These are phyloP conservation scores for Tanypteryx hageni DNA, from an alignment of 2,888 invertebrate species.

Conservation along the genomic window DNA sequence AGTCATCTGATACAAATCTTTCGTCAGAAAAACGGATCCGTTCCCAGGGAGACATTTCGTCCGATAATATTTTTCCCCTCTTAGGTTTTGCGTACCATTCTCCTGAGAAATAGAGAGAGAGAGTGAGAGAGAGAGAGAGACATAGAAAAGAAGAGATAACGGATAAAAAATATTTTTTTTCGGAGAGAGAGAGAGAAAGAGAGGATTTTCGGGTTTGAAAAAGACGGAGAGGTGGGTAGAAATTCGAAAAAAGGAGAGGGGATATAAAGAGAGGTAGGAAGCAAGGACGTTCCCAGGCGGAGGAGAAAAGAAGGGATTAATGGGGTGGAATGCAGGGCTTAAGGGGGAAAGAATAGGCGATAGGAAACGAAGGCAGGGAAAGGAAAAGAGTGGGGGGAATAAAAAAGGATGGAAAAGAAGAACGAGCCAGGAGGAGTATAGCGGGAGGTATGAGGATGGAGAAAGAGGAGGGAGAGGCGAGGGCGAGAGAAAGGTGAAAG, in stretches of 20 bases:
- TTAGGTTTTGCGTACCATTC: background rate
- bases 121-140: background rate
- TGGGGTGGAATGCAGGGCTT: background rate
- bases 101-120: background rate
- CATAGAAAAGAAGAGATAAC: background rate
- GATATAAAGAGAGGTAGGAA: background rate
- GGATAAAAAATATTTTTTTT: too few relatives aligned
- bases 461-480: background rate
- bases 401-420: background rate
- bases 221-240: background rate
- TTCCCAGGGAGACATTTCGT: background rate
- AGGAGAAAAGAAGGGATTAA: constrained; percentile 32
- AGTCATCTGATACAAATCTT: background rate
- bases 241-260: background rate
- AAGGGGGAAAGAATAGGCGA: background rate
- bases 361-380: background rate
- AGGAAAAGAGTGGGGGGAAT: background rate
- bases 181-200: background rate
- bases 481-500: too few relatives aligned
- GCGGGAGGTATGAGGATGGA: background rate
- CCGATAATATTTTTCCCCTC: background rate
- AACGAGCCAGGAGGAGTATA: background rate
- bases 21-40: background rate
- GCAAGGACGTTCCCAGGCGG: background rate
- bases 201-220: background rate